Conservation (phyloP, 2,797 vertebrate genomes). For the Heterohyrax brucei region DNA sequence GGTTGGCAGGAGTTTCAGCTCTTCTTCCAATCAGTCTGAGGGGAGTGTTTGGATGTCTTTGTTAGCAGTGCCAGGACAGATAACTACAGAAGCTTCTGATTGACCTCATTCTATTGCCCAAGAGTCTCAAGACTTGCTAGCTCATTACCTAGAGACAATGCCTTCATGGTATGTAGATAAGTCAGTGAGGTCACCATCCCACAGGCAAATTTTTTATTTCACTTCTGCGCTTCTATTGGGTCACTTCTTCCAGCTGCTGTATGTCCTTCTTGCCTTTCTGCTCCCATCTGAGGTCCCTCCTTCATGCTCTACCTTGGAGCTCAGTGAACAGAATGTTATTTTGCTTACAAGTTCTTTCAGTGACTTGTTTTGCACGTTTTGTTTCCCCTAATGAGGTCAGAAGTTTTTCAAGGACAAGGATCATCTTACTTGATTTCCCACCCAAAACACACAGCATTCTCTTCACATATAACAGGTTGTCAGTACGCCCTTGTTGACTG, state of each 20-base stretch:
- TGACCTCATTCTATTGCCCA: constrained; percentile 72
- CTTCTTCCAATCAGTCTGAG: not conserved
- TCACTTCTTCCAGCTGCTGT: not conserved
- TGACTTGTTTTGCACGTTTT: constrained; percentile 45
- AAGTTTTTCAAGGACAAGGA: constrained; percentile 60
- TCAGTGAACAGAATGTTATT: constrained; percentile 32
- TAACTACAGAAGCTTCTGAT: not conserved
- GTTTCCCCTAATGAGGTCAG: constrained; percentile 59
- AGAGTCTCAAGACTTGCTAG: constrained; percentile 64
- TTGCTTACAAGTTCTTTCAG: not conserved
- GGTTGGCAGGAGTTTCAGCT: not conserved
- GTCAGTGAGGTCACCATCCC: constrained; percentile 40
- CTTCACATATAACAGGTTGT: not conserved
- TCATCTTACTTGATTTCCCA: constrained; percentile 52
- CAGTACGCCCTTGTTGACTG: not conserved
- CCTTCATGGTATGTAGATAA: not conserved
- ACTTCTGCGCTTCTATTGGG: not conserved
- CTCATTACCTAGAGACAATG: not conserved
- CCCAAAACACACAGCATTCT: not conserved
- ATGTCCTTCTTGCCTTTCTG: constrained; percentile 15
- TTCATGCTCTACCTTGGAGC: not conserved
- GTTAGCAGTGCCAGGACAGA: constrained; percentile 17
- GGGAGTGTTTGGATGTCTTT: constrained; percentile 54
- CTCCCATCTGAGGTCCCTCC: not conserved
- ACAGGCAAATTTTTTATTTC: not conserved